Percentiles rank a stretch among this genome's conserved stretches.
phyloP scores from a whole-genome alignment of 2,797 vertebrate genomes.

The Tenualosa ilisha region DNA sequence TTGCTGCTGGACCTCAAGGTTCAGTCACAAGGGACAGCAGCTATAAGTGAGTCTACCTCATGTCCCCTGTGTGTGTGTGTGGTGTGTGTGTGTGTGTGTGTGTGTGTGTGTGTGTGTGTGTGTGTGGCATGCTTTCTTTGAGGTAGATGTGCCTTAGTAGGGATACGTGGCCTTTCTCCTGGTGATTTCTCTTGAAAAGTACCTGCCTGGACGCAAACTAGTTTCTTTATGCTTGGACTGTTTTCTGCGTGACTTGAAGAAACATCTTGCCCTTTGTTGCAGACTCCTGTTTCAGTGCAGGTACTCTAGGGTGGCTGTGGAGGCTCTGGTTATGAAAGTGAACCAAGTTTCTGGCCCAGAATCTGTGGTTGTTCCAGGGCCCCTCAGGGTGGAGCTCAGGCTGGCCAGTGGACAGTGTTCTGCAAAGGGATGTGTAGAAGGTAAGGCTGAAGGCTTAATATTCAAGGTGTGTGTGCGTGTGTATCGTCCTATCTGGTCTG shows the following conservation, averaged over 20 bases:
- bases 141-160: no score
- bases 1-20: slow-evolving; percentile 68
- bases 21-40: slow-evolving; percentile 74
- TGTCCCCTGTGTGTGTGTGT: no score
- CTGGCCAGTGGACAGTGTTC: slow-evolving; percentile 70
- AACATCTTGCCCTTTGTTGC: neutral
- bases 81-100: no score
- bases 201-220: no score
- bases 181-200: no score
- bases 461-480: no score
- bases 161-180: no score
- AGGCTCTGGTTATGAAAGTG: slow-evolving; percentile 67
- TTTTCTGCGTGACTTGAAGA: no score
- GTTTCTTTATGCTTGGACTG: no score
- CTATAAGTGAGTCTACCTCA: slow-evolving; percentile 67
- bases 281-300: slow-evolving; percentile 76
- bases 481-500: no score
- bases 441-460: slow-evolving; percentile 42
- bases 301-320: slow-evolving; percentile 60
- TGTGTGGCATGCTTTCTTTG: no score
- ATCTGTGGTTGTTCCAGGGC: slow-evolving; percentile 61
- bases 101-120: no score
- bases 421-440: slow-evolving; percentile 68
- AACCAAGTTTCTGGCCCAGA: slow-evolving; percentile 61
- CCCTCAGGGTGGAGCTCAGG: slow-evolving; percentile 67